Base-by-base conservation (phyloP, 2,888 invertebrate genomes). In the Conops quadrifasciatus region DNA sequence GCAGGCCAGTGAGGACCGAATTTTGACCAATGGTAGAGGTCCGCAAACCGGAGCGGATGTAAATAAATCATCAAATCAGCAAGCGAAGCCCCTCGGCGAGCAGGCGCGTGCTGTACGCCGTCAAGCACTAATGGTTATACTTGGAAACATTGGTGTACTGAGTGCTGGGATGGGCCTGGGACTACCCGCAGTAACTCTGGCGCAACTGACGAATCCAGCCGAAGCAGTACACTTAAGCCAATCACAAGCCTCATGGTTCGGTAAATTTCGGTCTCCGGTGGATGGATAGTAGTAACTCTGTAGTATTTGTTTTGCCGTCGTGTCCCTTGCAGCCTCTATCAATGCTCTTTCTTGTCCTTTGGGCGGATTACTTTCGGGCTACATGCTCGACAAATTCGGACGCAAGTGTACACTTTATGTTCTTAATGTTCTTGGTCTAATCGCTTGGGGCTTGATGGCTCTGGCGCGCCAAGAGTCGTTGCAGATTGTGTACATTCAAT, bases 161-260 rank as follows among this genome's bases (percentile, higher is more conserved):
- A 81, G 86, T 1, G 78, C 79, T 4, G 86, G 86, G 0, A 82
- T 86, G 79, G 80, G 78, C 0, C 49, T 86, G 58, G 86, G 84
- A 9, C 75, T 84, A 68, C 86, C 86, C 28, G 82, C 86, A 1
- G 80, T 86, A 1, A 80, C 82, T 1, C 68, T 83, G 30, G 64
- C 70, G 2, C 82, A 84, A 60, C 76, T 86, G 9, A 82, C 73
- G 4, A 79, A 80, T 70, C 63, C 75, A 13, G 76, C 75, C 4
- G 82, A 84, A 64, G 43, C 77, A 1, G 79, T 82, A 2, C 75
- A 80, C 69, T 75, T 86, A n/a, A 77, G 75, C 9, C 47, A 62
- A 0, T 74, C 80, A 2, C 80, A 86, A 72, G 81, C 80, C 7
- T 81, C 86, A 2, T 86, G 86, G 86, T 86, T 84, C 76, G 82